These are phyloP conservation scores for Oreotrochilus melanogaster DNA, from an alignment of 2,113 vertebrate genomes.

Conservation along the genomic window DNA sequence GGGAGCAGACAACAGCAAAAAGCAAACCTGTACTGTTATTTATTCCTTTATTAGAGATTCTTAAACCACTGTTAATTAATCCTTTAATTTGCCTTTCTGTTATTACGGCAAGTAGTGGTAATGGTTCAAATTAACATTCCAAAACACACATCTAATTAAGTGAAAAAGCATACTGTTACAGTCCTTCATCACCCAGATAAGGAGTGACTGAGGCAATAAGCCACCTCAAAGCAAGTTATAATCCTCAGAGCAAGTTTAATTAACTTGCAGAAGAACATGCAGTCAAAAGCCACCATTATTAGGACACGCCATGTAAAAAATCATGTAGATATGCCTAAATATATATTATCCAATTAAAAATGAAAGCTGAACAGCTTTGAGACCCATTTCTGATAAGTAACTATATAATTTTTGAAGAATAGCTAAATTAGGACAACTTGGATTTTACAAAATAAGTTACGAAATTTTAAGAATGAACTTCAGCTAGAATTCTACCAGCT, in stretches of 20 bases:
- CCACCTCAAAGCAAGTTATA: not conserved
- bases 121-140: slow-evolving; percentile 13
- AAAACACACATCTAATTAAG: slow-evolving; percentile 40
- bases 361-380: not conserved
- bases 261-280: not conserved
- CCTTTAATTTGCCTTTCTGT: slow-evolving; percentile 7
- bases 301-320: not conserved
- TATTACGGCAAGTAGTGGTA: not conserved
- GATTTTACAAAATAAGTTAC: not conserved
- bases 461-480: not conserved
- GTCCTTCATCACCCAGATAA: not conserved
- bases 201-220: slow-evolving; percentile 13
- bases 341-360: not conserved
- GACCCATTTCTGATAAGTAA: not conserved
- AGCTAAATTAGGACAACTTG: not conserved
- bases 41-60: slow-evolving; percentile 29
- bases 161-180: not conserved
- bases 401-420: not conserved
- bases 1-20: slow-evolving; percentile 4
- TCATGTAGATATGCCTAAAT: not conserved
- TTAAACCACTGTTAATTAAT: slow-evolving; percentile 24
- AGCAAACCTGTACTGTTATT: not conserved
- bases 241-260: slow-evolving; percentile 16
- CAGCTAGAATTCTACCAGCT: not conserved
- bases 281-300: not conserved